A percentile compares a stretch with the other conserved stretches of the same genome.
Evolutionary conservation across 2,888 invertebrate genomes (phyloP).

Genomic region (Pimpla rufipes): DNA sequence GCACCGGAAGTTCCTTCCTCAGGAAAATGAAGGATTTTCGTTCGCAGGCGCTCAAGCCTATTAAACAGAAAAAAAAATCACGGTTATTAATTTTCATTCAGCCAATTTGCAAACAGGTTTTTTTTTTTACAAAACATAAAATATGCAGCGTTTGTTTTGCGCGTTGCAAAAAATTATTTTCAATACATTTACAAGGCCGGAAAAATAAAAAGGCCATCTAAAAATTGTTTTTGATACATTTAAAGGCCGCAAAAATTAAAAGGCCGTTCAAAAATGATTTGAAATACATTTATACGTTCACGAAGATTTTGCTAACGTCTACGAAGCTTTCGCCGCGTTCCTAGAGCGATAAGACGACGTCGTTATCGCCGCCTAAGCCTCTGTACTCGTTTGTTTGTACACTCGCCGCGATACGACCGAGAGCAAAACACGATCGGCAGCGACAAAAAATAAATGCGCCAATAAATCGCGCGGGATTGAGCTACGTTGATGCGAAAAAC

Average conservation of each 20-base stretch:
- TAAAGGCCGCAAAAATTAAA: too few relatives aligned
- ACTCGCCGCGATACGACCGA: background rate
- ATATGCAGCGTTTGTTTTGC: background rate
- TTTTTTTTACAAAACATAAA: too few relatives aligned
- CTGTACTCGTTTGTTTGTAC: conserved; percentile 22
- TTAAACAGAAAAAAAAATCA: conserved; percentile 83
- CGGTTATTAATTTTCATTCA: background rate
- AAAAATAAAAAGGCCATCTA: too few relatives aligned
- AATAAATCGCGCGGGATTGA: background rate
- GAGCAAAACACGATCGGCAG: background rate
- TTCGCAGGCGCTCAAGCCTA: conserved; percentile 96
- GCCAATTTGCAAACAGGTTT: too few relatives aligned
- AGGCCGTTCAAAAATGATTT: too few relatives aligned
- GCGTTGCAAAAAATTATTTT: too few relatives aligned
- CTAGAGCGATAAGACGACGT: conserved; percentile 30
- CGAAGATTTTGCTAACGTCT: background rate
- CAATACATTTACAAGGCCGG: too few relatives aligned
- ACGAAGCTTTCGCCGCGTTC: background rate
- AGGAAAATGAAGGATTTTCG: conserved; percentile 97
- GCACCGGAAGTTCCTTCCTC: conserved; percentile 98
- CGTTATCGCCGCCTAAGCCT: conserved; percentile 19
- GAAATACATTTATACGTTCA: background rate
- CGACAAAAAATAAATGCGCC: background rate
- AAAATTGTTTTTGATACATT: too few relatives aligned
- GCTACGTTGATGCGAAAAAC: background rate